Conservation (phyloP, 2,888 invertebrate species). For the Cryptocephalus primarius region DNA sequence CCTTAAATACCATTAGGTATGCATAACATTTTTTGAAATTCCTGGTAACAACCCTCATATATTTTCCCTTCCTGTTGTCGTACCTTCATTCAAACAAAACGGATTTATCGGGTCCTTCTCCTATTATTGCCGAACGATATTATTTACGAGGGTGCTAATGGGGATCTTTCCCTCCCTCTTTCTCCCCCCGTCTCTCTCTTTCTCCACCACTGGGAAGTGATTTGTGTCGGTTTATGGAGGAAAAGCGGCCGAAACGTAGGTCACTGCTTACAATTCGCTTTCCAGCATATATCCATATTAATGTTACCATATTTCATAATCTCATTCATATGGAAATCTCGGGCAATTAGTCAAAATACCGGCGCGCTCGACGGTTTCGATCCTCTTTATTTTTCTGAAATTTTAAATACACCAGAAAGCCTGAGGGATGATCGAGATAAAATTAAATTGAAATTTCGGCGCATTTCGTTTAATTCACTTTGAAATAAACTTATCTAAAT, state of each 20-base stretch:
- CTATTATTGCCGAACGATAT: background rate
- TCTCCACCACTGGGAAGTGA: background rate
- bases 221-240: background rate
- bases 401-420: background rate
- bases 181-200: background rate
- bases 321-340: slow-evolving; percentile 77
- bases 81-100: too few relatives aligned
- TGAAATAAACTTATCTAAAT: too few relatives aligned
- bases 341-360: slow-evolving; percentile 46
- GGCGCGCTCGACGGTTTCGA: slow-evolving; percentile 13
- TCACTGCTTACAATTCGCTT: slow-evolving; percentile 37
- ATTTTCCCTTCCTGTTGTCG: too few relatives aligned
- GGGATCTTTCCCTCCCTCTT: background rate
- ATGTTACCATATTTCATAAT: slow-evolving; percentile 70
- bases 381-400: slow-evolving; percentile 12
- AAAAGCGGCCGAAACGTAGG: slow-evolving; percentile 18
- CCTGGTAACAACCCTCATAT: too few relatives aligned
- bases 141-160: slow-evolving; percentile 3
- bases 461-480: too few relatives aligned
- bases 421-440: too few relatives aligned
- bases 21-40: too few relatives aligned
- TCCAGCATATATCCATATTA: slow-evolving; percentile 59
- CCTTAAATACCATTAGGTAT: too few relatives aligned
- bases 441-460: too few relatives aligned
- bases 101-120: too few relatives aligned